Evolutionary conservation across 2,888 invertebrate genomes (phyloP), one percentile per base, ranked within the genome.

Genomic region (Drosophila infuscata): DNA sequence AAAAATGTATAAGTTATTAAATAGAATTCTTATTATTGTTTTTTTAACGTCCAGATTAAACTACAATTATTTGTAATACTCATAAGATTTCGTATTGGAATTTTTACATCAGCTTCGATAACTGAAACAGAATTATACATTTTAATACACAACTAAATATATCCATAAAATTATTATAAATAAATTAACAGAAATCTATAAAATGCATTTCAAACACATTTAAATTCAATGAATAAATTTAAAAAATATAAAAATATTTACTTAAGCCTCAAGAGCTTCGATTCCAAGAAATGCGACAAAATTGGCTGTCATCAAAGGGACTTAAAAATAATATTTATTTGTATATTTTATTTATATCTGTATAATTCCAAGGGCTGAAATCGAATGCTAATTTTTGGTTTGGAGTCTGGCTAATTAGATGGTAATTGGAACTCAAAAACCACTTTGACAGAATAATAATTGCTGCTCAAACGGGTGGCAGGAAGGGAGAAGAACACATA

Each of bases 391-490:
- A 17, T 6, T 49, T 49, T 5, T 17, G 17, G 49, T n/a, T 12
- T 15, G 41, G 2, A 51, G 43, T 49, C 11, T 41, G 41, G 56
- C 43, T 65, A 76, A 66, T 71, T 66, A 41, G 25, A 53, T 51
- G 35, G 12, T 66, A 56, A 76, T 70, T 49, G 20, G 32, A 11
- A 20, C 33, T 6, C 9, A 38, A n/a, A n/a, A 60, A 33, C 49
- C 30, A 43, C 70, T 36, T 25, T 32, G 54, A 15, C 60, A 54
- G 49, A 54, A 38, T 72, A 70, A 59, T 64, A 62, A 33, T 54
- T 36, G 25, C 41, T 48, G 41, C 7, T 4, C 20, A 25, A 7
- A 7, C 15, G 4, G 12, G 15, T 0, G 15, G 15, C 15, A 4
- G 46, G 15, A 15, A 25, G 8, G 15, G 4, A 41, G 20, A 7